Percentiles rank a stretch among this genome's conserved stretches.
phyloP scores from a whole-genome alignment of 2,113 vertebrate species.

The Ranitomeya imitator region DNA sequence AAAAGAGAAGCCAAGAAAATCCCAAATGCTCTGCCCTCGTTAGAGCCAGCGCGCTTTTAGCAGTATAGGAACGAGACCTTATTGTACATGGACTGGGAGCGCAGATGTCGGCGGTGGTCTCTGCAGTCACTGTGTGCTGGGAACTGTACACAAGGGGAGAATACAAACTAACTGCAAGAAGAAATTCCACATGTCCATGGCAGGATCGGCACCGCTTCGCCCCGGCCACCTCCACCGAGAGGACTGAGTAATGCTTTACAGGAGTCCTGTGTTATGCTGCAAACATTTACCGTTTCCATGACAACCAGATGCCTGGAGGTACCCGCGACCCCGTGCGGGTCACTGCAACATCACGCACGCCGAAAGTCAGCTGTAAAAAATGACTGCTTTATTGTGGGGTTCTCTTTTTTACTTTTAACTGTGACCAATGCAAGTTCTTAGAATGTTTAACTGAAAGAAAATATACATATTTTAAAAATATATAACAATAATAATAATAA shows the following conservation, averaged over 20 bases:
- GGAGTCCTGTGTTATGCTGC: slow-evolving; percentile 1
- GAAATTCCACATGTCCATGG: slow-evolving; percentile 13
- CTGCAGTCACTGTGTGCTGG: neutral
- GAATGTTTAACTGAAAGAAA: too few relatives aligned
- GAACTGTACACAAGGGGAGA: slow-evolving; percentile 13
- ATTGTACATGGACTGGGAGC: slow-evolving; percentile 9
- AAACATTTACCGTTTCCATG: slow-evolving; percentile 20
- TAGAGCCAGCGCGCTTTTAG: slow-evolving; percentile 6
- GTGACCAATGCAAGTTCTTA: too few relatives aligned
- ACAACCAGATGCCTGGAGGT: slow-evolving; percentile 7
- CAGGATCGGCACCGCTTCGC: neutral
- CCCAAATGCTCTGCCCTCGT: slow-evolving; percentile 29
- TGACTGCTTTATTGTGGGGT: too few relatives aligned
- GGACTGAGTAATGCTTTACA: neutral
- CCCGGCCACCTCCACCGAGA: neutral
- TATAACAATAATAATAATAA: too few relatives aligned
- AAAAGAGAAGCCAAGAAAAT: slow-evolving; percentile 54
- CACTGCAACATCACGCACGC: neutral
- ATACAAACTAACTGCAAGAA: neutral
- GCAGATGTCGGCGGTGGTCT: slow-evolving; percentile 36
- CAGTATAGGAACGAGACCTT: slow-evolving; percentile 29
- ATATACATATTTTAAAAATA: too few relatives aligned
- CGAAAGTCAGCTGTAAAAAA: neutral
- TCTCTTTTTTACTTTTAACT: too few relatives aligned
- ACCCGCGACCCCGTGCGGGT: neutral